phyloP scores from a whole-genome alignment of 2,113 vertebrate genomes.

The Phylloscopus trochilus region DNA sequence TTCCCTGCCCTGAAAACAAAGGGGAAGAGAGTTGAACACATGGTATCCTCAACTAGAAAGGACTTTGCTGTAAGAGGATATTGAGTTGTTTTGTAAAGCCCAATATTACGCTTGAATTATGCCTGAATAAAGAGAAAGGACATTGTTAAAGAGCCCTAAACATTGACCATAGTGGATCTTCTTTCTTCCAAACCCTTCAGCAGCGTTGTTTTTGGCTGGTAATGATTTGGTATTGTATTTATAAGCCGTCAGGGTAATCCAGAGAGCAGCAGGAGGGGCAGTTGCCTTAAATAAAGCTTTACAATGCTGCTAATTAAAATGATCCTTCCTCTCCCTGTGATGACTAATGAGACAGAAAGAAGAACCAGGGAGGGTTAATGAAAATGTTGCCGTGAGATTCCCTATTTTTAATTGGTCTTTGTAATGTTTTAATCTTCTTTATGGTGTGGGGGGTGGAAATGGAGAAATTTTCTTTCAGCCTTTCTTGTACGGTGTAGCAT shows the following conservation, averaged over 20 bases:
- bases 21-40: constrained; percentile 17
- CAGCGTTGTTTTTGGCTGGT: not conserved
- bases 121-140: constrained; percentile 50
- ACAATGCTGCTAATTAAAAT: constrained; percentile 76
- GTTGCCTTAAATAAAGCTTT: constrained; percentile 67
- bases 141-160: constrained; percentile 53
- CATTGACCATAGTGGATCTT: constrained; percentile 4
- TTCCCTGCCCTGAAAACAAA: constrained; percentile 7
- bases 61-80: constrained; percentile 30
- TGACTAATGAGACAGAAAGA: constrained; percentile 71
- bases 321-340: constrained; percentile 61
- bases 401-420: constrained; percentile 67
- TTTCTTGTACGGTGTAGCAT: not conserved
- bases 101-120: constrained; percentile 64
- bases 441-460: not conserved
- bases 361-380: constrained; percentile 63
- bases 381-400: constrained; percentile 57
- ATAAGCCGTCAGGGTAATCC: constrained; percentile 67
- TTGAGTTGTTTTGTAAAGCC: constrained; percentile 60
- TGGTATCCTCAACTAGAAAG: constrained; percentile 26
- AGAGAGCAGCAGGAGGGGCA: constrained; percentile 66
- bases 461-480: not conserved
- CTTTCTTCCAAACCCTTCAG: constrained; percentile 38
- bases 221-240: constrained; percentile 65
- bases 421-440: constrained; percentile 58